These are phyloP conservation scores for Corynorhinus townsendii DNA, from an alignment of 2,113 vertebrate species.

Conservation along the genomic window DNA sequence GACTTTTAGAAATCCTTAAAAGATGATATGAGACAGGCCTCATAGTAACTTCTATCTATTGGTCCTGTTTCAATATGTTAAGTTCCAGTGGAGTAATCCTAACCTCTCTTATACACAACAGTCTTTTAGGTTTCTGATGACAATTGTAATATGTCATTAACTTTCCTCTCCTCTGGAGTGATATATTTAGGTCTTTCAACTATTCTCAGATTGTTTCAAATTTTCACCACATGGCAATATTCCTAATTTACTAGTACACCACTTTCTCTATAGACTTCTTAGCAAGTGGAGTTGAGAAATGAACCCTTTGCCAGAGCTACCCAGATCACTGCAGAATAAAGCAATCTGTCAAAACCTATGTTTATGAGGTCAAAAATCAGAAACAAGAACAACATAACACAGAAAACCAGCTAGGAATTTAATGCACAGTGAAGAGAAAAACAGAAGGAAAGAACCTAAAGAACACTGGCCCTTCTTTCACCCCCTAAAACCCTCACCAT, in stretches of 20 bases:
- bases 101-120: neutral
- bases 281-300: neutral
- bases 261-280: neutral
- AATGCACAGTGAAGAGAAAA: neutral
- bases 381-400: neutral
- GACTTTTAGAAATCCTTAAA: neutral
- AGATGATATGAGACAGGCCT: neutral
- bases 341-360: neutral
- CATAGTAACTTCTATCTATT: neutral
- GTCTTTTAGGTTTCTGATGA: neutral
- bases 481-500: neutral
- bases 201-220: conserved; percentile 20
- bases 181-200: neutral
- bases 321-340: neutral
- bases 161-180: neutral
- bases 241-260: neutral
- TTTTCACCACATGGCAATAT: neutral
- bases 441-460: neutral
- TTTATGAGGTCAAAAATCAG: neutral
- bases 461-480: neutral
- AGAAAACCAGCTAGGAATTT: neutral
- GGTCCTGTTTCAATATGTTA: neutral
- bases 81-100: neutral
- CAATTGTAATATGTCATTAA: neutral
- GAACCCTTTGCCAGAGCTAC: neutral